A percentile compares a stretch with the other conserved stretches of the same genome.
phyloP scores from a whole-genome alignment of 2,113 vertebrate genomes.

The Chionomys nivalis region DNA sequence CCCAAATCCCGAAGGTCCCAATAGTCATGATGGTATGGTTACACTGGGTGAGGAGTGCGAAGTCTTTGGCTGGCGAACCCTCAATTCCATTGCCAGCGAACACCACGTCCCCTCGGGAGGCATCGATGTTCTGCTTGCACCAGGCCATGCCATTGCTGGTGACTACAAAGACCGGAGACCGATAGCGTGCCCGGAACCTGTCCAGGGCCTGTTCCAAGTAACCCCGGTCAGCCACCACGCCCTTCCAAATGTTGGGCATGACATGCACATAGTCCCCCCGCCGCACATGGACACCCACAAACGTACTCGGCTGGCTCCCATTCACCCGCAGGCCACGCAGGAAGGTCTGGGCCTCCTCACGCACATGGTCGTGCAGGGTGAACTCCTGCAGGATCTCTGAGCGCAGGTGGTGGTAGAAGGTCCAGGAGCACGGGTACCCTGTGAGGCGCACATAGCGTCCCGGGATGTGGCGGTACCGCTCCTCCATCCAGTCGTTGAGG shows the following conservation, averaged over 20 bases:
- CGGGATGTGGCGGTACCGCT: constrained; percentile 74
- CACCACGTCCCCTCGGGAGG: constrained; percentile 73
- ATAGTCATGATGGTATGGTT: constrained; percentile 85
- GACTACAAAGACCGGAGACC: constrained; percentile 78
- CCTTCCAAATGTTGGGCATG: constrained; percentile 80
- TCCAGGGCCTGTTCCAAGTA: constrained; percentile 81
- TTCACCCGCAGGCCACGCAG: constrained; percentile 22
- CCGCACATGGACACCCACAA: constrained; percentile 81
- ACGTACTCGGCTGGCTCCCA: constrained; percentile 42
- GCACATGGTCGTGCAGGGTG: constrained; percentile 77
- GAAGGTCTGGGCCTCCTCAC: constrained; percentile 37
- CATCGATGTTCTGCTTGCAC: constrained; percentile 78
- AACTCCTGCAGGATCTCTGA: constrained; percentile 80
- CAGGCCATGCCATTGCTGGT: constrained; percentile 82
- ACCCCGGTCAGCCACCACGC: constrained; percentile 77
- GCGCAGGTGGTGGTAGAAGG: constrained; percentile 84
- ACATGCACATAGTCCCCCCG: constrained; percentile 81
- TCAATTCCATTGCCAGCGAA: constrained; percentile 75
- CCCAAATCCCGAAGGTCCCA: constrained; percentile 83
- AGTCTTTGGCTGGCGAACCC: constrained; percentile 66
- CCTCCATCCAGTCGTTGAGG: constrained; percentile 82
- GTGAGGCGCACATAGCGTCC: constrained; percentile 64
- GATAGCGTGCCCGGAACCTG: constrained; percentile 76
- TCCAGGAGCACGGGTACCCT: constrained; percentile 84
- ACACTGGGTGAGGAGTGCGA: constrained; percentile 79